phyloP scores from a whole-genome alignment of 30 jellyfish, hydroid and myxozoan genomes.

The Turritopsis dohrnii region DNA sequence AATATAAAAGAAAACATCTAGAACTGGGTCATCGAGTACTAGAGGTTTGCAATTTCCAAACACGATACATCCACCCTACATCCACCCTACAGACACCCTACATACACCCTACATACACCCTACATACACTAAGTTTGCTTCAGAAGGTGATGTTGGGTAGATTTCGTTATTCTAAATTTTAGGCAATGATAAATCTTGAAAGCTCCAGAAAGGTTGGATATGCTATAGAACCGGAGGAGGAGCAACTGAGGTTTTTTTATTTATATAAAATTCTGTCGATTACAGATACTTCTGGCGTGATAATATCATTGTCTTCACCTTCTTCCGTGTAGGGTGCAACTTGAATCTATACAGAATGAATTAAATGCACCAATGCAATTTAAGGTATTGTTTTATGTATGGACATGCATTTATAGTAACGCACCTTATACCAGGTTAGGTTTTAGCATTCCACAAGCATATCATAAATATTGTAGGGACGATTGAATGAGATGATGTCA shows the following conservation, averaged over 20 bases:
- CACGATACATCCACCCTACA: too few species aligned
- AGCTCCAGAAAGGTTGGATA: conserved; percentile 58
- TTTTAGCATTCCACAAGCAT: too few species aligned
- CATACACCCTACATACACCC: too few species aligned
- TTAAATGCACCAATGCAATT: conserved; percentile 84
- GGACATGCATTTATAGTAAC: too few species aligned
- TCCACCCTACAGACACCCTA: too few species aligned
- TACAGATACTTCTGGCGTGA: not conserved
- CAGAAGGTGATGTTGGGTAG: too few species aligned
- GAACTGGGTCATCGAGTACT: conserved; percentile 77
- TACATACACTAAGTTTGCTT: too few species aligned
- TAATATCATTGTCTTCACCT: not conserved
- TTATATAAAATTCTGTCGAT: not conserved
- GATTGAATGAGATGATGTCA: conserved; percentile 79
- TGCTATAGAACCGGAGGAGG: conserved; percentile 94
- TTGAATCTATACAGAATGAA: conserved; percentile 76
- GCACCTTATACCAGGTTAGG: too few species aligned
- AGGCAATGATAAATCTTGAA: conserved; percentile 73
- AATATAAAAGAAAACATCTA: conserved; percentile 74
- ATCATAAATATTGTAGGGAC: conserved; percentile 50
- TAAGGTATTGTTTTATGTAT: conserved; percentile 35
- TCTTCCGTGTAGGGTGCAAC: conserved; percentile 42
- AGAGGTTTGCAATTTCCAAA: conserved; percentile 36
- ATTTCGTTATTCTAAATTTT: not conserved
- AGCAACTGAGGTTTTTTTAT: conserved; percentile 53